Evolutionary conservation across 2,888 invertebrate genomes (phyloP), one percentile per base, ranked within the genome.

Genomic region (Spilarctia lutea): DNA sequence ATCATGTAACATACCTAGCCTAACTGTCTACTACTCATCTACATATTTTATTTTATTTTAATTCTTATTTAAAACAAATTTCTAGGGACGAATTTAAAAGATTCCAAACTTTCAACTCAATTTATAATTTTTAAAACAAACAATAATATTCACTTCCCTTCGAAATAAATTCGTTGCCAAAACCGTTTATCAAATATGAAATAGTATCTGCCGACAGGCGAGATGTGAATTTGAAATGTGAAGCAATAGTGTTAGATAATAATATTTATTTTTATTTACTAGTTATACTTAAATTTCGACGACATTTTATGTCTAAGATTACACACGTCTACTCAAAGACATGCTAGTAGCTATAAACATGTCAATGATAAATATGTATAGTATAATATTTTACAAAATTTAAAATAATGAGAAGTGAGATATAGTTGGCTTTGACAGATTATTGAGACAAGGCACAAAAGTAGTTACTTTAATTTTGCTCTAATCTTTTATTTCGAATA

Each of bases 141-240:
- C 75, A 52, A 65, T 69, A 73, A 75, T 71, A 67, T 33, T 75
- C 35, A 72, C 73, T 81, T 84, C 76, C 81, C 76, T 76, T 79
- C 63, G 24, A 72, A 76, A 76, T 65, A 75, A 69, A 75, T 79
- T 79, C 75, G 71, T 52, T 81, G 81, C 79, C 81, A 85, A 83
- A 75, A 75, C 69, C 72, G 75, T 79, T 73, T 79, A 76, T 78
- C 74, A 56, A 33, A 56, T 24, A 52, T 66, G 76, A 82, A 75
- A 84, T 77, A 80, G 48, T 60, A 60, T 74, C 45, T 68, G 83
- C 68, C 82, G 84, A 84, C 84, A 82, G 79, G 65, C 75, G 75
- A 75, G 76, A 78, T 76, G 80, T 78, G 75, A 83, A 75, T 39
- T 78, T 77, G 8, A 75, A 84, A 76, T 76, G 80, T 68, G 75